Evolutionary conservation across 2,797 vertebrate genomes (phyloP), one percentile per base, ranked within the genome.

Genomic region (Sebastolobus altivelis): DNA sequence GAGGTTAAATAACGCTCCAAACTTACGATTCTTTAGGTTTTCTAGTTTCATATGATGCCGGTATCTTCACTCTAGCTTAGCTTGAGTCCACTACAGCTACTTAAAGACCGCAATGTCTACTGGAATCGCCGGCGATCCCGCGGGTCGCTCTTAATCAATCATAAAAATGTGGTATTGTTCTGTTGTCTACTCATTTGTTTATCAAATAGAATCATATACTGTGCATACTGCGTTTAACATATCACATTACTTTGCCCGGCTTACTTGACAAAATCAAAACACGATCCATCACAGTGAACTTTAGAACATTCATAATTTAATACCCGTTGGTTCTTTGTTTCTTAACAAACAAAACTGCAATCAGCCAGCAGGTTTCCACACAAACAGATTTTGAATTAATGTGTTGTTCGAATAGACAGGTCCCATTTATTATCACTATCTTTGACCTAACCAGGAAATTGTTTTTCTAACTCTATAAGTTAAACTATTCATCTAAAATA

Each of bases 381-480:
- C 72, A 89, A 83, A 80, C 59, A 77, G 61, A 67, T 63, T 82
- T 75, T 81, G 33, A 75, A 88, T 87, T 68, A 80, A 84, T 89
- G 69, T 83, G 69, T 85, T 75, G 69, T 69, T 88, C 72, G 49
- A 54, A 83, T 56, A 75, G 80, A 89, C 33, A 8, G 62, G 31
- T 54, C 77, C 72, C 76, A 86, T 91, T 88, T 87, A 76, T 85
- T 84, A 86, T 87, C 79, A 79, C 82, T 85, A 81, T 89, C 76
- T 86, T 79, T 92, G 87, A 90, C 89, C 87, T 91, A 85, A 89
- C 58, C 73, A 80, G 80, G 84, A 91, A 90, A 92, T 85, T 78
- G 81, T 90, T 85, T 88, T 87, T 90, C 86, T 84, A 85, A 83
- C 75, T 52, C 72, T 58, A 81, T 69, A 79, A 88, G 68, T 83